Evolutionary conservation across 2,888 invertebrate species (phyloP), one percentile per base, ranked within the genome.

Genomic region (Catocala nupta): DNA sequence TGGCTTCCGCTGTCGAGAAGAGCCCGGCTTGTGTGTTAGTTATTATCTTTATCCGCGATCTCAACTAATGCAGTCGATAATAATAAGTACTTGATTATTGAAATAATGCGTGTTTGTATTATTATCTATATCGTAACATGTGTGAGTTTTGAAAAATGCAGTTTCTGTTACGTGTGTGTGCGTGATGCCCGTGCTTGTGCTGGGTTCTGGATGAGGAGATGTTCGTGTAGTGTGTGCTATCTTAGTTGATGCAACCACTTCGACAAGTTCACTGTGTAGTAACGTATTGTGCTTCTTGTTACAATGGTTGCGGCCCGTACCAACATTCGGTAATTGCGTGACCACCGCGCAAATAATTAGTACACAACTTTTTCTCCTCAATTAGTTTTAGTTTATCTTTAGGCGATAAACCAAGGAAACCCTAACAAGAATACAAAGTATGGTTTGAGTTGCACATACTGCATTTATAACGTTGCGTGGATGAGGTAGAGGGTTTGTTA

Each of bases 31-130:
- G 60, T 72, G 13, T 71, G 65, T 60, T 66, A 69, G 44, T 55
- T 47, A 44, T 70, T 63, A 9, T 65, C 39, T 8, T 36, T 45
- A 44, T 68, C 69, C 7, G 59, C 59, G 1, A 71, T 47, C 3
- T 70, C 67, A 10, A 75, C 64, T 49, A 75, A 55, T 5, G 75
- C 75, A 5, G 78, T 78, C 0, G 72, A 73, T 13, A 77, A 52
- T 47, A 74, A 64, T n/a, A n/a, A n/a, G n/a, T n/a, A 72, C 72
- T 11, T 10, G 34, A n/a, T 63, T 33, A 11, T 5, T 1, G 33
- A 55, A 52, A 44, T 47, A 49, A 8, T 34, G 49, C 13, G 43
- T 12, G 5, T 55, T 25, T 0, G 16, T 36, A 44, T n/a, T 25
- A 57, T 61, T 49, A 48, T 33, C 52, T 1, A 3, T 16, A 2